These are phyloP conservation scores for Pyrrhia umbra DNA, from an alignment of 2,888 invertebrate species.

Conservation along the genomic window DNA sequence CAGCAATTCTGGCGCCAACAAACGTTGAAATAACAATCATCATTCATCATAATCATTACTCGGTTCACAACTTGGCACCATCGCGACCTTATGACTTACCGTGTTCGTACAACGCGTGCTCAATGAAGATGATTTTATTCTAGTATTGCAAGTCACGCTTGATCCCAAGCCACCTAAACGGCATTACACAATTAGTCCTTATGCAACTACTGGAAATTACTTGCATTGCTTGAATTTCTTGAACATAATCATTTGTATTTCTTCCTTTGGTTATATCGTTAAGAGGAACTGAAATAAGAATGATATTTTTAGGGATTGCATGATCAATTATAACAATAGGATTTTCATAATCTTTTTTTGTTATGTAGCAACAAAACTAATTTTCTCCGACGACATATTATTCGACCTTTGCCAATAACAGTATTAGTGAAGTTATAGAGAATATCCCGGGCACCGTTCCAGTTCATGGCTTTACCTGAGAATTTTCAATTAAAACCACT, in stretches of 20 bases:
- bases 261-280: not conserved
- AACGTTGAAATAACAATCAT: slow-evolving; percentile 23
- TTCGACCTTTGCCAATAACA: slow-evolving; percentile 28
- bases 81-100: slow-evolving; percentile 34
- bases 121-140: slow-evolving; percentile 18
- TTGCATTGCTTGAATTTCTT: not conserved
- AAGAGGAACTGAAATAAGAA: not conserved
- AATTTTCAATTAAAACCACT: slow-evolving; percentile 51
- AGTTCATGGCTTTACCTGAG: slow-evolving; percentile 48
- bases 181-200: slow-evolving; percentile 26
- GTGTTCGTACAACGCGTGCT: slow-evolving; percentile 16
- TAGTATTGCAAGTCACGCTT: slow-evolving; percentile 47
- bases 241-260: not conserved
- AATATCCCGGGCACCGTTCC: slow-evolving; percentile 40
- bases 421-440: slow-evolving; percentile 32
- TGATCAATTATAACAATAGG: not conserved
- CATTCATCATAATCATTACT: slow-evolving; percentile 45
- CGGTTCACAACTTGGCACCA: slow-evolving; percentile 51
- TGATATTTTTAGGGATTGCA: not conserved
- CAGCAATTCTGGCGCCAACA: slow-evolving; percentile 27
- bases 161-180: slow-evolving; percentile 15
- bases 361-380: not conserved
- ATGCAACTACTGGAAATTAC: slow-evolving; percentile 9
- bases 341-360: not conserved
- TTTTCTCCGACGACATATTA: not conserved